phyloP scores from a whole-genome alignment of 2,888 invertebrate genomes.

The Prosapia bicincta region DNA sequence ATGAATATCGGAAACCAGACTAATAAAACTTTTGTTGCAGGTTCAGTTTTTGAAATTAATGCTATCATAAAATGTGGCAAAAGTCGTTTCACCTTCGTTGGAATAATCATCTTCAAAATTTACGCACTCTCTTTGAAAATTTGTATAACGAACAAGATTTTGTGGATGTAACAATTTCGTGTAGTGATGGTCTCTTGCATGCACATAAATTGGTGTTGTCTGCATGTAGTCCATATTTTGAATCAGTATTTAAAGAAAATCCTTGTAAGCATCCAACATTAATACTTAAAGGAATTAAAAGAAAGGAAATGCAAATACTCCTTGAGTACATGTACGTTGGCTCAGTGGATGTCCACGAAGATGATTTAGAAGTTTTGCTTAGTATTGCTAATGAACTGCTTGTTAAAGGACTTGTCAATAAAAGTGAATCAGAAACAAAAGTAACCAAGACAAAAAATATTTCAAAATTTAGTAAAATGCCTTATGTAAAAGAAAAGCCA shows the following conservation, averaged over 20 bases:
- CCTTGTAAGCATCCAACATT: conserved; percentile 70
- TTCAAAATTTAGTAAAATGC: neutral
- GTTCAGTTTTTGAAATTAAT: neutral
- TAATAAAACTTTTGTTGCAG: neutral
- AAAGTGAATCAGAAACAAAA: neutral
- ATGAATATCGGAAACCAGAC: too few species aligned
- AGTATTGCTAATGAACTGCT: conserved; percentile 65
- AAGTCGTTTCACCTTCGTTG: conserved; percentile 67
- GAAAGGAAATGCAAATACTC: conserved; percentile 62
- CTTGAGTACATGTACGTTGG: conserved; percentile 71
- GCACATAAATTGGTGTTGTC: conserved; percentile 71
- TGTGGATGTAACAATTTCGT: conserved; percentile 67
- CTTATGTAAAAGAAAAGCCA: neutral
- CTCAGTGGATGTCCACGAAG: conserved; percentile 62
- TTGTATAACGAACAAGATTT: conserved; percentile 66
- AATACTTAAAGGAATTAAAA: conserved; percentile 60
- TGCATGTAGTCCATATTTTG: conserved; percentile 73
- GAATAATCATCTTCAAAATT: conserved; percentile 70
- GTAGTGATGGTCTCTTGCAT: conserved; percentile 66
- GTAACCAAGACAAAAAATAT: neutral
- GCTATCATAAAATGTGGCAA: conserved; percentile 16
- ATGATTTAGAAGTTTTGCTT: conserved; percentile 60
- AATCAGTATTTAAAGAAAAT: conserved; percentile 70
- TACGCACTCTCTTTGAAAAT: conserved; percentile 64
- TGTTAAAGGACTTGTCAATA: conserved; percentile 49